Evolutionary conservation across 2,797 vertebrate genomes (phyloP).

Genomic region (Crenichthys baileyi): DNA sequence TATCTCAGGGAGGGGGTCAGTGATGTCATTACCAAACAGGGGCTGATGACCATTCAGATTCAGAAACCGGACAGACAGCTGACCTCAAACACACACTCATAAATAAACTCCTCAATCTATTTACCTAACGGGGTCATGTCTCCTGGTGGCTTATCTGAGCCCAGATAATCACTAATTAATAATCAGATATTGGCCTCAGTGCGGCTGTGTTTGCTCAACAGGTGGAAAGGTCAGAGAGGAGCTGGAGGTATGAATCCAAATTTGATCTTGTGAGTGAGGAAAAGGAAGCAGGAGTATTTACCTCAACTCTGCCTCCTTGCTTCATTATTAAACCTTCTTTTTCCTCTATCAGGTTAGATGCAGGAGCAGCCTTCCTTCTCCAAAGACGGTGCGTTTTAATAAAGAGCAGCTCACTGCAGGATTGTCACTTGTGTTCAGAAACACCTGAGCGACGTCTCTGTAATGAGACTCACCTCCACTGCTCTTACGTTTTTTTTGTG

Average conservation of each 20-base stretch:
- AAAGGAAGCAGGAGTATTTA: constrained; percentile 38
- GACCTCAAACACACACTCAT: constrained; percentile 33
- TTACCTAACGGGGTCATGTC: constrained; percentile 50
- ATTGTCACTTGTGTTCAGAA: constrained; percentile 28
- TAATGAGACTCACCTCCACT: constrained; percentile 66
- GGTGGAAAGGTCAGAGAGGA: constrained; percentile 7
- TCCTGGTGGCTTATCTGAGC: constrained; percentile 35
- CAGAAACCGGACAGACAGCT: constrained; percentile 56
- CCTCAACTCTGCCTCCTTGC: constrained; percentile 51
- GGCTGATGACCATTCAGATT: constrained; percentile 46
- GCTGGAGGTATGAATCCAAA: background rate
- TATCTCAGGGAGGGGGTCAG: constrained; percentile 28
- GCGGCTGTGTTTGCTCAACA: background rate
- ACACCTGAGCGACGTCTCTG: constrained; percentile 10
- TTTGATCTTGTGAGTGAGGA: background rate
- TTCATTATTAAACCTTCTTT: constrained; percentile 74
- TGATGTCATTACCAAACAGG: constrained; percentile 67
- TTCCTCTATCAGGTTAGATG: constrained; percentile 52
- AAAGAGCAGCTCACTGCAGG: constrained; percentile 71
- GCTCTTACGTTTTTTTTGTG: background rate
- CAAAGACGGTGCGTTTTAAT: constrained; percentile 66
- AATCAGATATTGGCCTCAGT: background rate
- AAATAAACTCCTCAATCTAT: constrained; percentile 32
- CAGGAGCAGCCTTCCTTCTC: constrained; percentile 63
- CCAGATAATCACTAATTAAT: background rate